These are phyloP conservation scores for Neodiprion fabricii DNA, from an alignment of 1,140 invertebrate genomes.

Conservation along the genomic window DNA sequence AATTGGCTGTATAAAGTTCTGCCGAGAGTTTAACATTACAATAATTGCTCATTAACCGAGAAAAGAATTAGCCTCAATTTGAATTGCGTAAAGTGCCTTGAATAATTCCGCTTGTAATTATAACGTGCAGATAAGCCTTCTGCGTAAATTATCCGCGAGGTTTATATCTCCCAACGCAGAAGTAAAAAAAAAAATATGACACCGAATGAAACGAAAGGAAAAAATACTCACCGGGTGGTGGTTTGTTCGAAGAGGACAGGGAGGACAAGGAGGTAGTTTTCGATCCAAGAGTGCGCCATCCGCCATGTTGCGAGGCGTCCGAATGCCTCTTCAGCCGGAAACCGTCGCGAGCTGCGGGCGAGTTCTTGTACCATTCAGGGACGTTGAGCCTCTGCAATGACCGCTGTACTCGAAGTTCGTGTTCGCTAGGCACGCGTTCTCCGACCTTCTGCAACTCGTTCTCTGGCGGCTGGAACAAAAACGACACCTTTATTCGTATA, in stretches of 20 bases:
- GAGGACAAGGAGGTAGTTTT: slow-evolving; percentile 82
- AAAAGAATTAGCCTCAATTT: no score
- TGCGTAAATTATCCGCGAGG: no score
- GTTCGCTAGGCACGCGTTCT: slow-evolving; percentile 83
- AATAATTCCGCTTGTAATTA: no score
- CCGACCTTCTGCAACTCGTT: slow-evolving; percentile 87
- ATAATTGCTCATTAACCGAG: no score
- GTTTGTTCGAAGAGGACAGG: slow-evolving; percentile 60
- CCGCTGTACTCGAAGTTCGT: slow-evolving; percentile 90
- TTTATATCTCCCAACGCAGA: no score
- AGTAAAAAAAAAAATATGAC: no score
- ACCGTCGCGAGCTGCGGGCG: slow-evolving; percentile 72
- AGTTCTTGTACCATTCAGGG: slow-evolving; percentile 94
- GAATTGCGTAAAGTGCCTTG: no score
- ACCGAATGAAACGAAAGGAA: no score
- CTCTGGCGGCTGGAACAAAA: slow-evolving; percentile 81
- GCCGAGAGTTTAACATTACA: no score
- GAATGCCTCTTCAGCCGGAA: slow-evolving; percentile 73
- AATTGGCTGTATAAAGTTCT: no score
- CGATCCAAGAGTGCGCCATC: slow-evolving; percentile 77
- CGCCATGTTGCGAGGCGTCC: slow-evolving; percentile 68
- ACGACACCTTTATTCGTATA: neutral
- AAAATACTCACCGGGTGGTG: slow-evolving; percentile 44
- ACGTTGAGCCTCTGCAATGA: slow-evolving; percentile 92
- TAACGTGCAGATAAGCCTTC: no score